A percentile compares a stretch with the other conserved stretches of the same genome.
These are phyloP conservation scores for Hylomyscus alleni DNA, from an alignment of 2,797 vertebrate species.

Conservation along the genomic window DNA sequence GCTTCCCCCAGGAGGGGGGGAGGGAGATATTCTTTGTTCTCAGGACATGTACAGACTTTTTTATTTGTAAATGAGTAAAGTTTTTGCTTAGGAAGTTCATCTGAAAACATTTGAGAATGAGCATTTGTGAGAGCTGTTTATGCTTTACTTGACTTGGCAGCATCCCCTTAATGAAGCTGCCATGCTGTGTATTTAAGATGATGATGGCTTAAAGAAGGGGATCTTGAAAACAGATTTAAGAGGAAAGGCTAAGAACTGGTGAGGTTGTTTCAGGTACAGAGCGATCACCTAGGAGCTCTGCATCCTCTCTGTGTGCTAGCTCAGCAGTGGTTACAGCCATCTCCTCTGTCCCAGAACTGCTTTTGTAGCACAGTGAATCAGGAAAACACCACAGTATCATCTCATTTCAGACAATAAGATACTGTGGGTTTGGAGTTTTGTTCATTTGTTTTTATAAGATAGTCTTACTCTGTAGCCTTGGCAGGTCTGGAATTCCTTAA, in stretches of 20 bases:
- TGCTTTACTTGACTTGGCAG: background rate
- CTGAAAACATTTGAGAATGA: conserved; percentile 19
- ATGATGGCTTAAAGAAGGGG: background rate
- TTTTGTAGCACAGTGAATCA: background rate
- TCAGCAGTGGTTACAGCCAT: background rate
- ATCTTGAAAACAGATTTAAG: background rate
- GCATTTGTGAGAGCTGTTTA: background rate
- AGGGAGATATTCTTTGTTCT: background rate
- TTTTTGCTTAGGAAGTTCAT: background rate
- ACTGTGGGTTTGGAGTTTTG: background rate
- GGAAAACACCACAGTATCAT: background rate
- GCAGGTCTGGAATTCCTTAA: background rate
- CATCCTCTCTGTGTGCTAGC: background rate
- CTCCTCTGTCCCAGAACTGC: background rate
- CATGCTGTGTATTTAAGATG: background rate
- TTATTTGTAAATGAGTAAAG: conserved; percentile 1
- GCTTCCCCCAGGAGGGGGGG: background rate
- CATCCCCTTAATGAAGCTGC: background rate
- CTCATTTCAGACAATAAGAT: background rate
- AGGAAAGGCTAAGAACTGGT: background rate
- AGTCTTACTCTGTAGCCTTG: background rate
- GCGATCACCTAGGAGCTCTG: background rate
- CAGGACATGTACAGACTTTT: background rate
- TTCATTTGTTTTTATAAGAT: background rate
- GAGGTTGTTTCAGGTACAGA: background rate